Evolutionary conservation across 2,113 vertebrate genomes (phyloP), one percentile per base, ranked within the genome.

Genomic region (Varanus salvator): DNA sequence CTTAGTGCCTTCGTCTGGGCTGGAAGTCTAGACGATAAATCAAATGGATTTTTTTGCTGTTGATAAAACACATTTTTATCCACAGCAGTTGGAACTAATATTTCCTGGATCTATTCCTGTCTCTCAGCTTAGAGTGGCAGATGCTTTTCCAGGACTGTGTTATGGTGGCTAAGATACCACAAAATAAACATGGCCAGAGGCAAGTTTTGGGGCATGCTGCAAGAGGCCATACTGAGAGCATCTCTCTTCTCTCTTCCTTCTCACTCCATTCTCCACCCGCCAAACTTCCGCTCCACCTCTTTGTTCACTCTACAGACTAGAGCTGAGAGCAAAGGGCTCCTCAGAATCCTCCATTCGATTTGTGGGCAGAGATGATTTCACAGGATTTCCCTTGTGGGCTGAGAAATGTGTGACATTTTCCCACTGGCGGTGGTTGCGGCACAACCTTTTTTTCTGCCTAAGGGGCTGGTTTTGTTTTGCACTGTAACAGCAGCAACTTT

Each of bases 1-100:
- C 88, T 93, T 74, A 89, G 85, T 78, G 94, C 57, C 90, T 93
- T 91, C 92, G 92, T 90, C 94, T 93, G 88, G 90, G 94, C 93
- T 90, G 84, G 12, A 74, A 8, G 93, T 96, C 95, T 94, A 95
- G 93, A 93, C 84, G 84, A 96, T 96, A 96, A 96, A 96, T 96
- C 94, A 96, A 93, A 75, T 6, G 76, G 64, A 3, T 25, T 93
- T 95, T 94, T 93, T 95, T 93, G 86, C 90, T 95, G 93, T 94
- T 96, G 95, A 96, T 96, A 94, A 95, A 96, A 95, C 89, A 80
- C 75, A 93, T 93, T 95, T 44, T 95, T 95, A 94, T 93, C 91
- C 88, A 84, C 84, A 92, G 94, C 91, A 96, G 93, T 95, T 95
- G 94, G 91, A 94, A 95, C 95, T 92, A 94, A 95, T 96, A 94